phyloP scores from a whole-genome alignment of 2,797 vertebrate genomes.

The Knipowitschia caucasica region DNA sequence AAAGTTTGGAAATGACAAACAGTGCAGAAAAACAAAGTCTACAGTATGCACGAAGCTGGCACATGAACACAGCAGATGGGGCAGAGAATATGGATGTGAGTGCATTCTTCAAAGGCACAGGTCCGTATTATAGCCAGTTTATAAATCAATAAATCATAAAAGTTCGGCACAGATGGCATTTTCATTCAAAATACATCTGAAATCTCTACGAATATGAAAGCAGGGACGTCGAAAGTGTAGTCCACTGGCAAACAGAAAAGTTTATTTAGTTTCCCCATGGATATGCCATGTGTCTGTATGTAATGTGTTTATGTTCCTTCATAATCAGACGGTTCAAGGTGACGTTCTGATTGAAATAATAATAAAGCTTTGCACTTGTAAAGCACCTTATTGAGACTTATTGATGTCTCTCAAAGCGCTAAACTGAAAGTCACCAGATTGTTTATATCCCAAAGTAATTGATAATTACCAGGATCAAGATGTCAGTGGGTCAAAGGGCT shows the following conservation, averaged over 20 bases:
- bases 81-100: slow-evolving; percentile 43
- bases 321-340: no score
- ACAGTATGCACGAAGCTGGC: slow-evolving; percentile 37
- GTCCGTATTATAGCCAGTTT: slow-evolving; percentile 42
- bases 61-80: slow-evolving; percentile 53
- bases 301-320: no score
- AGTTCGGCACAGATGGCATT: slow-evolving; percentile 59
- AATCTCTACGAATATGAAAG: slow-evolving; percentile 9
- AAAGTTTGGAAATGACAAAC: slow-evolving; percentile 35
- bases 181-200: slow-evolving; percentile 50
- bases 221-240: neutral
- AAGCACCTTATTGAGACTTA: no score
- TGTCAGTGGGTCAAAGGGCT: no score
- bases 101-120: slow-evolving; percentile 47
- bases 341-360: no score
- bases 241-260: neutral
- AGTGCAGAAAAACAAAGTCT: slow-evolving; percentile 14
- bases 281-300: no score
- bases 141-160: slow-evolving; percentile 61
- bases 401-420: no score
- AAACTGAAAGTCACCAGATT: no score
- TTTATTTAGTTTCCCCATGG: neutral
- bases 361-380: no score
- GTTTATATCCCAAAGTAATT: no score
- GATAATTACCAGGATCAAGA: no score